Evolutionary conservation across 2,113 vertebrate species (phyloP), one percentile per base, ranked within the genome.

Genomic region (Oxygymnocypris stewartii): DNA sequence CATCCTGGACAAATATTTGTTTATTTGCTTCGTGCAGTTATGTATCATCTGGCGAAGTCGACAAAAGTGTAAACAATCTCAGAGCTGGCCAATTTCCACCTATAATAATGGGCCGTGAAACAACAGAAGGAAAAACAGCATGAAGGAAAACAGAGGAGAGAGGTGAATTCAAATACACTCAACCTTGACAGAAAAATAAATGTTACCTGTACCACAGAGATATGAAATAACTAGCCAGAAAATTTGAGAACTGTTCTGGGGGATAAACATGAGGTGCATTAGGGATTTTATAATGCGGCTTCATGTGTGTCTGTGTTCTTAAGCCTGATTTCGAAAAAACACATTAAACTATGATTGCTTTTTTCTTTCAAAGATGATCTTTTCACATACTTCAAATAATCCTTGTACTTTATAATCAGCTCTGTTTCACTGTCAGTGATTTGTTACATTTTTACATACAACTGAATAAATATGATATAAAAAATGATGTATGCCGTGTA

Each of bases 31-130:
- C 7, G 4, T 28, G 10, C 79, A 73, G 59, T 65, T 81, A 65
- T 81, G 59, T 59, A 81, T 79, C 88, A 89, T 78, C 82, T 82
- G 82, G 54, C 20, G 37, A 74, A 87, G 69, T 71, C 59, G 16
- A 42, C 76, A 49, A 61, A 82, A 51, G 76, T 81, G 71, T 67
- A 89, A 87, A 83, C 73, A 47, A 37, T 73, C 37, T 77, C 73
- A 82, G 61, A 79, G 37, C 51, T 51, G 75, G 37, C 11, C 63
- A 84, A 79, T 49, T 61, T 86, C 31, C 74, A 81, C 13, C 37
- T 4, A 37, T 71, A 77, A 81, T 37, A 75, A 44, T n/a, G 76
- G 28, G 10, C 35, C 9, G 31, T 51, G 57, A 47, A 79, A 74
- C 57, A 31, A 44, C 25, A 73, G 40, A 65, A 49, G 59, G 74